Evolutionary conservation across 2,113 vertebrate species (phyloP).

Genomic region (Petroica traversi): DNA sequence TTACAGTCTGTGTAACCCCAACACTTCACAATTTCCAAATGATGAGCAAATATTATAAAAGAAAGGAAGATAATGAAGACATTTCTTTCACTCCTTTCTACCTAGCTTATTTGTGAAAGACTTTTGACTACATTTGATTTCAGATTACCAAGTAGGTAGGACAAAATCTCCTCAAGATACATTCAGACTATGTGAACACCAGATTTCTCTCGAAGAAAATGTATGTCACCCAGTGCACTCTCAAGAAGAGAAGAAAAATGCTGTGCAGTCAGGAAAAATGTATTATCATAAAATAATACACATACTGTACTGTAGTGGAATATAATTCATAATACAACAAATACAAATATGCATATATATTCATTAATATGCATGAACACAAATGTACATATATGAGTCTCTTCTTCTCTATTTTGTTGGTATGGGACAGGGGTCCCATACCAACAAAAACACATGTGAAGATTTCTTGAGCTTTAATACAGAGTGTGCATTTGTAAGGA

Average conservation of each 20-base stretch:
- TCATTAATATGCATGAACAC: not conserved
- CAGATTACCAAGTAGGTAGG: rapidly evolving
- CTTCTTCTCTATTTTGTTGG: not conserved
- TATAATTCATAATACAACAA: not conserved
- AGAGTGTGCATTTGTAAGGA: not conserved
- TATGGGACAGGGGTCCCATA: no score
- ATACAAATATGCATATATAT: not conserved
- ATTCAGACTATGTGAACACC: not conserved
- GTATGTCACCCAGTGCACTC: not conserved
- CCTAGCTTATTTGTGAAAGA: not conserved
- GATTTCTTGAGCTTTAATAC: not conserved
- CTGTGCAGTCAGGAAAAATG: not conserved
- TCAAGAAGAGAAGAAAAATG: not conserved
- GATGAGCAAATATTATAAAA: not conserved
- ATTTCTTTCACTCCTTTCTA: not conserved
- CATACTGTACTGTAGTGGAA: not conserved
- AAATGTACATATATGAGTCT: not conserved
- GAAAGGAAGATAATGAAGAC: not conserved
- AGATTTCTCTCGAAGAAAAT: not conserved
- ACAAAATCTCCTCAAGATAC: not conserved
- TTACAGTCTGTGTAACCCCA: not conserved
- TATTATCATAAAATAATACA: not conserved
- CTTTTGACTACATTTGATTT: not conserved
- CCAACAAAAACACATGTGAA: not conserved
- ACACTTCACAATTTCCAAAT: not conserved